Conservation (phyloP, 2,113 vertebrate genomes). For the Myrmecophaga tridactyla region DNA sequence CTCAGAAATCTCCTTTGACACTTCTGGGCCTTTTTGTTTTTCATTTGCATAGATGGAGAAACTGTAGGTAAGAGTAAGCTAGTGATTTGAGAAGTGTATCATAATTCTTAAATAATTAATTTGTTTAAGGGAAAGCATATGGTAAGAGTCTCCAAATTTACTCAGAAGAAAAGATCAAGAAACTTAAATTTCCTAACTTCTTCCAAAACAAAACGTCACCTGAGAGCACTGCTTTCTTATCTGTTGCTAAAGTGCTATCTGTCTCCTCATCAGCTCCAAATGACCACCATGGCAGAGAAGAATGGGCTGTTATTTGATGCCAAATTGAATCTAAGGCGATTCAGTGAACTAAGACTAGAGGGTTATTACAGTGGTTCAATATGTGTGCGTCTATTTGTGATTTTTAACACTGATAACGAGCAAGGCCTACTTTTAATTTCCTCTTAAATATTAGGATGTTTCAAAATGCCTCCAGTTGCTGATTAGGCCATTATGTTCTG, state of each 20-base stretch:
- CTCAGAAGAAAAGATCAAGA: conserved; percentile 43
- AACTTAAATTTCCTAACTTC: conserved; percentile 36
- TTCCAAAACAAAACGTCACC: conserved; percentile 55
- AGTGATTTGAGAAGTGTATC: background rate
- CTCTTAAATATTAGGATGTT: conserved; percentile 84
- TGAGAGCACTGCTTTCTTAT: conserved; percentile 45
- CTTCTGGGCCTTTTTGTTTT: conserved; percentile 15
- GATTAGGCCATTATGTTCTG: conserved; percentile 79
- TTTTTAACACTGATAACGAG: conserved; percentile 80
- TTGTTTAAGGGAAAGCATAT: conserved; percentile 4
- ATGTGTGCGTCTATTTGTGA: conserved; percentile 74
- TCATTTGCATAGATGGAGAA: conserved; percentile 14
- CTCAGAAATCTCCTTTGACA: background rate
- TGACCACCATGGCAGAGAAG: conserved; percentile 67
- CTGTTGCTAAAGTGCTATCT: conserved; percentile 58
- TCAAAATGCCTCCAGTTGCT: conserved; percentile 67
- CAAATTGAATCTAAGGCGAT: conserved; percentile 69
- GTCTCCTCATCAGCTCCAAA: conserved; percentile 62
- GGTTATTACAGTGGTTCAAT: conserved; percentile 81
- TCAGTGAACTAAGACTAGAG: conserved; percentile 62
- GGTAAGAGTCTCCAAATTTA: background rate
- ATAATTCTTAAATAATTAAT: background rate
- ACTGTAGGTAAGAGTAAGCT: background rate
- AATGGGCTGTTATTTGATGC: conserved; percentile 75
- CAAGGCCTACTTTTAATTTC: conserved; percentile 84